phyloP scores from a whole-genome alignment of 2,888 invertebrate genomes.

The Phrixothrix hirtus region DNA sequence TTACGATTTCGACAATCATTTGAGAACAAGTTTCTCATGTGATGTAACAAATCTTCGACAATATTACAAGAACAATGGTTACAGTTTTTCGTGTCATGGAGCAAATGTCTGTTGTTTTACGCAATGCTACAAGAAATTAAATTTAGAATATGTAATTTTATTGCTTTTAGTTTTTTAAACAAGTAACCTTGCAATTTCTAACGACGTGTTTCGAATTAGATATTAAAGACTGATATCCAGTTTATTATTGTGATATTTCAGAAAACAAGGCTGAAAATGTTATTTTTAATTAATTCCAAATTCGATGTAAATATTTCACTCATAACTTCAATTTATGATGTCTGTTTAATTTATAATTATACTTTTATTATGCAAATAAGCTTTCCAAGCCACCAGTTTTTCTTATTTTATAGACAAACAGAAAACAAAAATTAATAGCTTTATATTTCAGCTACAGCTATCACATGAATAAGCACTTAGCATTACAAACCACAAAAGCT shows the following conservation, averaged over 20 bases:
- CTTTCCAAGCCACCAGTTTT: too few species aligned
- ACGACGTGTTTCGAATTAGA: conserved; percentile 23
- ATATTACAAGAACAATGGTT: conserved; percentile 30
- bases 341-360: background rate
- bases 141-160: conserved; percentile 22
- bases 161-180: conserved; percentile 13
- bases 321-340: conserved; percentile 10
- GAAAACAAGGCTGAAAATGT: conserved; percentile 17
- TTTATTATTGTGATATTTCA: conserved; percentile 11
- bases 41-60: conserved; percentile 26
- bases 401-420: background rate
- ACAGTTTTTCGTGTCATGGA: conserved; percentile 25
- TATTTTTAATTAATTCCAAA: conserved; percentile 13
- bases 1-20: conserved; percentile 21
- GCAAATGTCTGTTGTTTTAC: conserved; percentile 20
- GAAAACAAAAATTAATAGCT: background rate
- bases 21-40: conserved; percentile 30
- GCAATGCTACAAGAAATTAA: conserved; percentile 17
- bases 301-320: conserved; percentile 9
- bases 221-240: conserved; percentile 13
- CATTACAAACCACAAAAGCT: background rate
- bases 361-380: background rate
- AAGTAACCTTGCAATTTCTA: conserved; percentile 15
- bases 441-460: background rate
- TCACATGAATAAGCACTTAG: background rate